Base-by-base conservation (phyloP, 2,113 vertebrate species). In the Datnioides undecimradiatus region DNA sequence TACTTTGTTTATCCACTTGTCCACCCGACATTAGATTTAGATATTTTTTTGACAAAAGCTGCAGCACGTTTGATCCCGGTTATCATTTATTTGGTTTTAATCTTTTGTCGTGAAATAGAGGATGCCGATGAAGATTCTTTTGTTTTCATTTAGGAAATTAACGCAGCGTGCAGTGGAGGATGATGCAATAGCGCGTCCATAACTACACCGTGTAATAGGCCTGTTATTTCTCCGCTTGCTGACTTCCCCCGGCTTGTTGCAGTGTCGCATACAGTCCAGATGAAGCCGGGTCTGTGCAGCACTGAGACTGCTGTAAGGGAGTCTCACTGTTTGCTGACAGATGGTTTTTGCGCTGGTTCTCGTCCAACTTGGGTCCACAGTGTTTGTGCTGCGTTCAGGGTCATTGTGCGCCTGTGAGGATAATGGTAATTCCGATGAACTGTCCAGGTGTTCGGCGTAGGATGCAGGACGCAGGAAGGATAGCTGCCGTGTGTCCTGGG, bases 401-500 rank as follows among this genome's bases (percentile, higher is more conserved):
- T 25, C 51, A 19, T 16, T 21, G 8, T 48, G 25, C 29, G 16
- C n/a, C 0, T 25, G 52, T 29, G 63, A 51, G 21, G 46, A 27
- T 36, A 51, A 52, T 3, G 34, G 4, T 45, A 1, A n/a, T n/a
- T 40, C 59, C 86, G 75, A 92, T 66, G 59, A 74, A 55, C n/a
- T 45, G 76, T 72, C 17, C 92, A 91, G 89, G 82, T 89, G 90
- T 62, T 69, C 0, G 43, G 80, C 29, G 34, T 70, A 68, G 81
- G 76, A 83, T 65, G 73, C 85, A 91, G 90, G 90, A 94, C 73
- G 45, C 87, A 91, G 90, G 91, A 93, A 90, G 82, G 84, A 90
- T 29, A 57, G 79, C 57, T 33, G 68, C 33, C 3, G 72, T 52
- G 3, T 64, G 74, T 84, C 80, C 79, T 45, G 75, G 84, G 82